Percentiles rank a stretch among this genome's conserved stretches.
Conservation (phyloP, 2,797 vertebrate species). For the Tinamus major region DNA sequence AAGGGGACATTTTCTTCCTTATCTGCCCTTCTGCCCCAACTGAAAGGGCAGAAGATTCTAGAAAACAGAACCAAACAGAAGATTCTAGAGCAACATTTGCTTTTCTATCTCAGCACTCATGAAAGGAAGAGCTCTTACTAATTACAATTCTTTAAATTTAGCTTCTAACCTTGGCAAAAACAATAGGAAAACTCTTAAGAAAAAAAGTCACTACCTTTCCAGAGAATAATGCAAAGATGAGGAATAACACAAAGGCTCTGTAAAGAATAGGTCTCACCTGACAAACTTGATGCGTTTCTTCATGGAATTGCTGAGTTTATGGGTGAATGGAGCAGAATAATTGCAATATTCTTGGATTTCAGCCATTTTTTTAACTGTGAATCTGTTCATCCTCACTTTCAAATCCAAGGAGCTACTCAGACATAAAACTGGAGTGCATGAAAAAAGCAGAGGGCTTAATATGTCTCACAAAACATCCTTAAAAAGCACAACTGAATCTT, state of each 20-base stretch:
- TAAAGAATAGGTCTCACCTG: slow-evolving; percentile 5
- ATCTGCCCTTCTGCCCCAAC: neutral
- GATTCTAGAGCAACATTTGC: neutral
- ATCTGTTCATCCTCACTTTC: neutral
- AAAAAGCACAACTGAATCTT: neutral
- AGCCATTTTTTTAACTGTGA: slow-evolving; percentile 1
- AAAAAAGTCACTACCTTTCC: slow-evolving; percentile 5
- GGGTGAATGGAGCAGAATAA: slow-evolving; percentile 13
- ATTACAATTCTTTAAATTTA: neutral
- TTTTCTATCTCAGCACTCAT: neutral
- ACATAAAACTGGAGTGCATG: neutral
- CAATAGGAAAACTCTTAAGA: neutral
- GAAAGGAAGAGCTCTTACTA: slow-evolving; percentile 11
- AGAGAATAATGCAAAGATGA: slow-evolving; percentile 22
- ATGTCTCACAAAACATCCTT: neutral
- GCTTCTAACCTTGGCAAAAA: slow-evolving; percentile 7
- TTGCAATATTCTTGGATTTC: slow-evolving; percentile 2
- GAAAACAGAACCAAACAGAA: neutral
- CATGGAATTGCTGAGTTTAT: slow-evolving; percentile 21
- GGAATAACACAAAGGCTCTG: slow-evolving; percentile 5
- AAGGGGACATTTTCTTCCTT: neutral
- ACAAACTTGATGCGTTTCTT: slow-evolving; percentile 20
- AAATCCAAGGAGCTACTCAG: neutral
- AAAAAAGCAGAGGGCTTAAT: slow-evolving; percentile 2
- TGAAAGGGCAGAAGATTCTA: neutral